phyloP scores from a whole-genome alignment of 2,113 vertebrate species.

The Synchiropus splendidus region DNA sequence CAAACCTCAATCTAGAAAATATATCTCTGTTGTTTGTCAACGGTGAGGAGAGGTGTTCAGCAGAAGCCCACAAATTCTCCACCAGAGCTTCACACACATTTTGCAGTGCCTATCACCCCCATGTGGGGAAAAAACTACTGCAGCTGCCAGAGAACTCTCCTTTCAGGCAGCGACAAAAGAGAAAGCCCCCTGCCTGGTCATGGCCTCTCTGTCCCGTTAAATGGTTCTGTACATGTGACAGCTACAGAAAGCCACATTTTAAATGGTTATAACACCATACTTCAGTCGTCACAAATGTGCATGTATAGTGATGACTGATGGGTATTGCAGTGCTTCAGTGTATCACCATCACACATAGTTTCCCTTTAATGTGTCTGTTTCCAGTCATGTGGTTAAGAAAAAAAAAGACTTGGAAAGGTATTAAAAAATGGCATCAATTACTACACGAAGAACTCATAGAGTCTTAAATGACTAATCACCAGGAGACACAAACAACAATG shows the following conservation, averaged over 20 bases:
- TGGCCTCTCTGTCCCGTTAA: constrained; percentile 41
- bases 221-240: constrained; percentile 42
- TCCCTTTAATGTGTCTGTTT: too few species aligned
- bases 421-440: constrained; percentile 2
- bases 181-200: constrained; percentile 54
- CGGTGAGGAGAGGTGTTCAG: too few species aligned
- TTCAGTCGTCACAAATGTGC: too few species aligned
- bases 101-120: constrained; percentile 92
- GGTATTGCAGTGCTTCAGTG: too few species aligned
- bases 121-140: constrained; percentile 86
- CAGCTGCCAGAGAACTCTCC: constrained; percentile 71
- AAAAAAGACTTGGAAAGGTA: constrained; percentile 20
- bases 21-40: constrained; percentile 15
- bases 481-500: constrained; percentile 49
- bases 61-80: constrained; percentile 14
- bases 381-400: too few species aligned
- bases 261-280: constrained; percentile 33
- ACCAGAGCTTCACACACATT: constrained; percentile 44
- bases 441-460: too few species aligned
- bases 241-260: constrained; percentile 39
- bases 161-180: constrained; percentile 66
- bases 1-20: constrained; percentile 4
- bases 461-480: constrained; percentile 44
- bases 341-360: too few species aligned
- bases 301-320: too few species aligned